Base-by-base conservation (phyloP, 2,888 invertebrate species). In the Agrochola litura region DNA sequence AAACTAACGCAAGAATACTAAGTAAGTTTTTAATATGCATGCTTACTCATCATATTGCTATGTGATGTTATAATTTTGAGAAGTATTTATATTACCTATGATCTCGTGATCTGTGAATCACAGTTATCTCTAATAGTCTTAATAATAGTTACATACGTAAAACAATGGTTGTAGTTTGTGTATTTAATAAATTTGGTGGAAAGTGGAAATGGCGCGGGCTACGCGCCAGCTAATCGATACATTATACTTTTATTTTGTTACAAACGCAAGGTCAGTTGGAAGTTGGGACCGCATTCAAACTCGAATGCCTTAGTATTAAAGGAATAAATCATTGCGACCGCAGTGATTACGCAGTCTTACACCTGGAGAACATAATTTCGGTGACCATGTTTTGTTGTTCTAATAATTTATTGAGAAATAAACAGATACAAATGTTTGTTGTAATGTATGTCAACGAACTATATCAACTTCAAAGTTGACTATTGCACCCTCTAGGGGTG, bases 151-250 rank as follows among this genome's bases (percentile, higher is more conserved):
- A 64, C 52, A 64, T 76, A 49, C 49, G 30, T 71, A 41, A 56
- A 60, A 79, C 66, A 77, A 86, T 76, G 70, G 64, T 54, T 54
- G 41, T 63, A 64, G 81, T 86, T 81, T 81, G 83, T 81, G 82
- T 87, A 85, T 90, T 82, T 80, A 82, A 87, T 87, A 87, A 87
- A 89, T 85, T 90, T 83, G 83, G 83, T 82, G 81, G 82, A 89
- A 89, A 92, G 87, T 88, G 81, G 86, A 86, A 90, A 88, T 86
- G 76, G 80, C 80, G 85, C 86, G 89, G 89, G 91, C 89, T 89
- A 80, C 85, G 89, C 88, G 91, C 91, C 89, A 91, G 88, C 85
- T 89, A 91, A 92, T 91, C 92, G 89, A 92, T 92, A 91, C 89
- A 83, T 65, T 82, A 79, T 83, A 88, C 85, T 87, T 89, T 90